Evolutionary conservation across 1,140 invertebrate species (phyloP).

Genomic region (Lepidotrigona ventralis): DNA sequence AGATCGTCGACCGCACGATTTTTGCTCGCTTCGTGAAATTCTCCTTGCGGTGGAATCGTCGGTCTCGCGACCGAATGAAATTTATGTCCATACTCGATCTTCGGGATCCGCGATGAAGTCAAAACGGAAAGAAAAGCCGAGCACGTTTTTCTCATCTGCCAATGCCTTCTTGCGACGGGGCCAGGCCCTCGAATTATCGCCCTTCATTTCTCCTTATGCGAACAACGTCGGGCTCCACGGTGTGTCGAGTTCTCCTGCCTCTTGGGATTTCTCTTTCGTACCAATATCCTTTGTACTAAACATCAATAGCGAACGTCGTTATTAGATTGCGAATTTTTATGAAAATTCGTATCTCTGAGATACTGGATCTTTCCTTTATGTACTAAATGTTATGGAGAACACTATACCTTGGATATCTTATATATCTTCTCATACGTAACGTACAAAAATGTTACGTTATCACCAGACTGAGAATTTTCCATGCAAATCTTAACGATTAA

Average conservation of each 20-base stretch:
- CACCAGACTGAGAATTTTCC: no score
- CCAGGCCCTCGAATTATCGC: slow-evolving; percentile 49
- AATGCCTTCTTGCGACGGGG: not conserved
- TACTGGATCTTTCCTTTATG: no score
- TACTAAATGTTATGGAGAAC: no score
- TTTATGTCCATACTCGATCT: slow-evolving; percentile 8
- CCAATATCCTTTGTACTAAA: not conserved
- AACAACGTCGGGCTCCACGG: slow-evolving; percentile 49
- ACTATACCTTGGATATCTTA: no score
- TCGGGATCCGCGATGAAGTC: not conserved
- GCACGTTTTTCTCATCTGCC: not conserved
- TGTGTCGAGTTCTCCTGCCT: not conserved
- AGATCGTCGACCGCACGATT: no score
- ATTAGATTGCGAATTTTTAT: no score
- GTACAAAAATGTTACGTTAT: no score
- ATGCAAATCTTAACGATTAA: no score
- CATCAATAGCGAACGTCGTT: no score
- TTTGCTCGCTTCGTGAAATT: no score
- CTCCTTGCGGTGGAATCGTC: not conserved
- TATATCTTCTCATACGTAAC: no score
- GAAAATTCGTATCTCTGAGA: no score
- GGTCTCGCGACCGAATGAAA: not conserved
- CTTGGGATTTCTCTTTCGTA: not conserved
- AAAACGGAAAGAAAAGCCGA: not conserved
- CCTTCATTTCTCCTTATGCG: slow-evolving; percentile 53